These are phyloP conservation scores for Hemicentrotus pulcherrimus DNA, from an alignment of 35 echinoderm and acorn worm species.

Conservation along the genomic window DNA sequence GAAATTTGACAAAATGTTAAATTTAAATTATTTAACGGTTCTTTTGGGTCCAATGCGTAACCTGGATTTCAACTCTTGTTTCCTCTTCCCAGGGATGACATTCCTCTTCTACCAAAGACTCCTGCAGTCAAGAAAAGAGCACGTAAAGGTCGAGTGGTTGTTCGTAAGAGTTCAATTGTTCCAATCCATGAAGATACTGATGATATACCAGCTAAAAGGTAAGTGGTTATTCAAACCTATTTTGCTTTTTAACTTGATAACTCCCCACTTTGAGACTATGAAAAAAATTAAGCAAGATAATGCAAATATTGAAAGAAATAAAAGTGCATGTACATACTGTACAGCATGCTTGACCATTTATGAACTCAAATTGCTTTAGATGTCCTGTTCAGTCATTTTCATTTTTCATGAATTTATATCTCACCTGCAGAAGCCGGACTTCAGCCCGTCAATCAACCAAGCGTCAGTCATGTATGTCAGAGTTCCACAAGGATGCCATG, in stretches of 20 bases:
- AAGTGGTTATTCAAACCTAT: not conserved
- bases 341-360: too few species aligned
- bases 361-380: too few species aligned
- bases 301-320: too few species aligned
- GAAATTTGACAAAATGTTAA: too few species aligned
- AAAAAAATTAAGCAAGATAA: too few species aligned
- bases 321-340: too few species aligned
- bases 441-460: not conserved
- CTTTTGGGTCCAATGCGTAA: too few species aligned
- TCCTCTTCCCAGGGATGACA: conserved; percentile 18
- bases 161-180: conserved; percentile 24
- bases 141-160: conserved; percentile 14
- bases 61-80: not conserved
- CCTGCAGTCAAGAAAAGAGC: conserved; percentile 34
- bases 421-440: not conserved
- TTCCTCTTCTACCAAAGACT: conserved; percentile 47
- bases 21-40: too few species aligned
- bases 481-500: conserved; percentile 22
- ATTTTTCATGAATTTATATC: not conserved
- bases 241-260: not conserved
- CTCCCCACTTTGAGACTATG: too few species aligned
- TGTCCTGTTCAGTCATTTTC: too few species aligned
- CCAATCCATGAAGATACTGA: not conserved
- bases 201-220: not conserved
- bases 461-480: conserved; percentile 23